A percentile compares a stretch with the other conserved stretches of the same genome.
Conservation (phyloP, 2,888 invertebrate genomes). For the Hipparchia sbordonii region DNA sequence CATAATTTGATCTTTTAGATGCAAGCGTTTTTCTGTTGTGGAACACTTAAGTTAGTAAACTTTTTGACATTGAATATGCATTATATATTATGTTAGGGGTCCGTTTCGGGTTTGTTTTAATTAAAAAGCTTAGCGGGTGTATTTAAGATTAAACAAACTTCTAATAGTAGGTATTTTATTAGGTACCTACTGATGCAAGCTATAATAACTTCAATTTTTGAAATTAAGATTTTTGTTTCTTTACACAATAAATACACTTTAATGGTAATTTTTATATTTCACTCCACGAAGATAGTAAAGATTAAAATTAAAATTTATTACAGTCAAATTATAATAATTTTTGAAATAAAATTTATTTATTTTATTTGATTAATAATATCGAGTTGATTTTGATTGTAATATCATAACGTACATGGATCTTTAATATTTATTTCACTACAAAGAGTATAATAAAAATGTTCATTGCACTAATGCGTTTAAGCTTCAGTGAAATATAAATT, state of each 20-base stretch:
- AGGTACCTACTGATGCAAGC: no score
- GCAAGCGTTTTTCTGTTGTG: slow-evolving; percentile 9
- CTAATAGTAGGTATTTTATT: no score
- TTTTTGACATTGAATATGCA: background rate
- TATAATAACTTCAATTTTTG: no score
- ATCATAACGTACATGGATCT: background rate
- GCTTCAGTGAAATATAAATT: slow-evolving; percentile 18
- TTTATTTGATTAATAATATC: background rate
- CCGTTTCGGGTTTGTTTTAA: background rate
- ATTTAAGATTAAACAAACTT: background rate
- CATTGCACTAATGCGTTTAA: slow-evolving; percentile 12
- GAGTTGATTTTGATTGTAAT: background rate
- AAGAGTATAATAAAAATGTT: background rate
- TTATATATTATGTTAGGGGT: background rate
- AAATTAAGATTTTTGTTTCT: no score
- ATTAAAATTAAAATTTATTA: no score
- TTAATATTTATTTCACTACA: background rate
- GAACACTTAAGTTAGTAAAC: background rate
- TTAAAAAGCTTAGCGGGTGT: background rate
- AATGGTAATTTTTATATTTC: no score
- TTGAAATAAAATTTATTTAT: no score
- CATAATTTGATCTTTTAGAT: slow-evolving; percentile 23
- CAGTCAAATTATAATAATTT: no score
- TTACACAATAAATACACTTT: no score
- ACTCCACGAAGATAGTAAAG: no score